phyloP scores from a whole-genome alignment of 2,888 invertebrate genomes.

The Tetheella fluctuosa region DNA sequence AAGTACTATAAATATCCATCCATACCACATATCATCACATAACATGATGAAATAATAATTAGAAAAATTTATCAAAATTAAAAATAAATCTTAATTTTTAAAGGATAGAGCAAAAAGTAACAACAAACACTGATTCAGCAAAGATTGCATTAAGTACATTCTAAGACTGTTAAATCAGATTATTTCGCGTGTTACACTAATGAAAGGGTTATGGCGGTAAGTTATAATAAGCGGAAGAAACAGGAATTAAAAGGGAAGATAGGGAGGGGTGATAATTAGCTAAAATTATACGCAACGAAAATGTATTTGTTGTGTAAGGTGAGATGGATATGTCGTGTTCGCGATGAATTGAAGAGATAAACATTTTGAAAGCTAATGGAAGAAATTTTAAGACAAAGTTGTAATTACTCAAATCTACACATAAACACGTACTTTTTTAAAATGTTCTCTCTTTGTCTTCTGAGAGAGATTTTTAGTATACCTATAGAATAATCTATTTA shows the following conservation, averaged over 20 bases:
- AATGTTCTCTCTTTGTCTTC: too few species aligned
- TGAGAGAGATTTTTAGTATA: too few species aligned
- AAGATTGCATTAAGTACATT: neutral
- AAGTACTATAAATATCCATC: too few species aligned
- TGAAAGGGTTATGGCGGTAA: conserved; percentile 12
- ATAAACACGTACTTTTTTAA: too few species aligned
- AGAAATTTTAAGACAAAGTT: accelerated
- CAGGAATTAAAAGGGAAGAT: conserved; percentile 8
- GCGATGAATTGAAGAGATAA: neutral
- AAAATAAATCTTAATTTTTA: too few species aligned
- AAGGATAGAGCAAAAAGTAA: too few species aligned
- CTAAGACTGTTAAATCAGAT: conserved; percentile 7
- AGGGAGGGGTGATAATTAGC: conserved; percentile 11
- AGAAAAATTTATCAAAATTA: too few species aligned
- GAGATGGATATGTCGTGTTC: conserved; percentile 9
- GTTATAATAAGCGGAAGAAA: conserved; percentile 10
- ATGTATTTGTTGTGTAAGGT: conserved; percentile 9
- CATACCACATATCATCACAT: too few species aligned
- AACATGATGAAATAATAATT: too few species aligned
- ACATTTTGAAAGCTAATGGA: neutral
- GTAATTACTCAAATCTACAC: too few species aligned
- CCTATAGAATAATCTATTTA: too few species aligned
- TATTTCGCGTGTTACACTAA: conserved; percentile 10
- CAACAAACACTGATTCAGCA: neutral
- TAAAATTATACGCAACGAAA: conserved; percentile 9